Conservation (phyloP, 1,140 invertebrate species). For the Bombus cullumanus region DNA sequence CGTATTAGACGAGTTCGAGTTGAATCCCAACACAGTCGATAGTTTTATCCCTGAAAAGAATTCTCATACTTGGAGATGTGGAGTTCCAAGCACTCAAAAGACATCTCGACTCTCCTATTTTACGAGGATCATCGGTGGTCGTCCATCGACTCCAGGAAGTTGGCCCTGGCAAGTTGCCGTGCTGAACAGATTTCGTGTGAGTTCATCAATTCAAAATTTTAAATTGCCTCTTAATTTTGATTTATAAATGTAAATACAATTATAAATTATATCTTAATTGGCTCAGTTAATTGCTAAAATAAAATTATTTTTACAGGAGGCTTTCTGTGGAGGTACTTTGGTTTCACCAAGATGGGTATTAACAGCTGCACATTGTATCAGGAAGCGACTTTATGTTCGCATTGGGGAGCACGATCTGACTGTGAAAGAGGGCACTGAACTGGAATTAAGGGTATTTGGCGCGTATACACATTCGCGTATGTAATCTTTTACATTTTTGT, state of each 20-base stretch:
- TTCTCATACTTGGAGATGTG: conserved; percentile 75
- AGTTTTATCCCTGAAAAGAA: conserved; percentile 67
- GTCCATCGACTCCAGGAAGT: conserved; percentile 88
- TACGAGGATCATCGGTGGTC: conserved; percentile 92
- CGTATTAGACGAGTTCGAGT: conserved; percentile 75
- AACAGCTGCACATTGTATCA: conserved; percentile 95
- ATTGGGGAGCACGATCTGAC: conserved; percentile 93
- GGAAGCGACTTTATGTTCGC: conserved; percentile 90
- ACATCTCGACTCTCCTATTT: conserved; percentile 76
- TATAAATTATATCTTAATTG: not conserved
- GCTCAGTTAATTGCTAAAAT: not conserved
- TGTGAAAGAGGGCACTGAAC: conserved; percentile 86
- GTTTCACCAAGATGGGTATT: conserved; percentile 93
- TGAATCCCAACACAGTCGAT: conserved; percentile 74
- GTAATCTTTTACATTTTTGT: not conserved
- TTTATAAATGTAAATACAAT: not conserved
- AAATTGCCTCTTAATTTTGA: too few species aligned
- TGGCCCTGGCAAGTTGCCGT: conserved; percentile 98
- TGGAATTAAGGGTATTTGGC: conserved; percentile 86
- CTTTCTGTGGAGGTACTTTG: conserved; percentile 95
- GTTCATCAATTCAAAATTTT: not conserved
- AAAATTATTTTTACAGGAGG: conserved; percentile 84
- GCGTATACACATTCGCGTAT: too few species aligned
- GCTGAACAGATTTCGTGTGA: conserved; percentile 90
- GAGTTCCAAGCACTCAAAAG: conserved; percentile 68